Base-by-base conservation (phyloP, 1,140 invertebrate genomes). In the Zaprionus ghesquierei region DNA sequence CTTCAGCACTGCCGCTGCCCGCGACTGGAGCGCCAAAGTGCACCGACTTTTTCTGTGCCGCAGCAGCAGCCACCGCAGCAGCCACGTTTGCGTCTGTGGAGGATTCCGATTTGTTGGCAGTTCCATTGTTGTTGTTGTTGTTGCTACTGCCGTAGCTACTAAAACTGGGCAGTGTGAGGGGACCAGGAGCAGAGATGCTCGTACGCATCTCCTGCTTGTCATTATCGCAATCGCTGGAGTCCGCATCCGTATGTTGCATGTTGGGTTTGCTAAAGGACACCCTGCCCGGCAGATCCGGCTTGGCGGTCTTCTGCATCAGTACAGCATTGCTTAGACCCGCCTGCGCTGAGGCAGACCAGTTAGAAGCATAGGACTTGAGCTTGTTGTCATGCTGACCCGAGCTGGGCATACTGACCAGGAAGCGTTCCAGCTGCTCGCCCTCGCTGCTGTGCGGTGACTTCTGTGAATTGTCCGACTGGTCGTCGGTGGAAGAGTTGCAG, bases 161-260 rank as follows among this genome's bases (percentile, higher is more conserved):
- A 6, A 82, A 86, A 33, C 64, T 81, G 31, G 66, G 77, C 22
- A 79, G 63, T 1, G 61, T 66, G 0, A 82, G n/a, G 4, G 90
- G 90, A 0, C 90, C 90, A 0, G 90, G 90, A 1, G 86, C 90
- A 0, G 90, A 91, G 50, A 91, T 91, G 35, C 33, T 74, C 2
- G 46, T 15, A 5, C 71, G 55, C 13, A 61, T 4, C 15, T 81
- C 75, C 61, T 89, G 84, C 25, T 81, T 91, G 25, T 92, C 89
- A 44, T 92, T 89, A 6, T 92, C 90, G 54, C 86, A 86, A 54
- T 92, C 91, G 54, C 90, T 92, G 29, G 85, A 90, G 64, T 86
- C 86, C 20, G 77, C n/a, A 18, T 91, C 81, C n/a, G n/a, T n/a
- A 35, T 69, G 31, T 6, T 74, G 64, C 65, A 77, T 75, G 23